These are phyloP conservation scores for Trichoplax adhaerens DNA, from an alignment of 37 sponge, comb jelly and placozoan species.

Conservation along the genomic window DNA sequence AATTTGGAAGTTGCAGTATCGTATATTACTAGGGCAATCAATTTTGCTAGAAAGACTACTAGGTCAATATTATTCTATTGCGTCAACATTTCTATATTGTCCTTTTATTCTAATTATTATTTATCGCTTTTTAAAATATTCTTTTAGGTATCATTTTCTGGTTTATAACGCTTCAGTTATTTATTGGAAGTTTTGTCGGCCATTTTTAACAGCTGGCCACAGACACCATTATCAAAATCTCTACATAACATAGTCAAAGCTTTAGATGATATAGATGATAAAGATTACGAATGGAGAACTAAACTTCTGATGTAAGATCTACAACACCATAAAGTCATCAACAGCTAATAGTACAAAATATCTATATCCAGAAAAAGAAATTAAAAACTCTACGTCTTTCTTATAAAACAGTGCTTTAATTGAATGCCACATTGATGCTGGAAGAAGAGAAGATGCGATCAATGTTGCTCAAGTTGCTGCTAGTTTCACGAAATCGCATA, in stretches of 20 bases:
- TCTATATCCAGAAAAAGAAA: no score
- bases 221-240: conserved; percentile 9
- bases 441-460: conserved; percentile 38
- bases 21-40: conserved; percentile 31
- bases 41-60: conserved; percentile 32
- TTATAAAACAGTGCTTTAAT: conserved; percentile 21
- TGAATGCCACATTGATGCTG: conserved; percentile 25
- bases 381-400: neutral
- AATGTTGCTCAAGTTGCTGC: conserved; percentile 18
- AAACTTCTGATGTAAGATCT: conserved; percentile 42
- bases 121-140: neutral
- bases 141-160: conserved; percentile 60
- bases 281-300: conserved; percentile 58
- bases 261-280: conserved; percentile 36
- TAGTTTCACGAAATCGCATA: conserved; percentile 21
- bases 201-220: conserved; percentile 28
- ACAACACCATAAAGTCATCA: neutral
- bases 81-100: no score
- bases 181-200: conserved; percentile 63
- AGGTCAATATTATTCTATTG: conserved; percentile 10
- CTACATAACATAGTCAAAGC: conserved; percentile 36
- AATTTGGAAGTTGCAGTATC: no score
- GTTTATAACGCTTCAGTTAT: conserved; percentile 75
- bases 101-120: no score
- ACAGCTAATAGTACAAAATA: neutral